phyloP scores from a whole-genome alignment of 2,113 vertebrate genomes.

The Hippocampus guttulatus region DNA sequence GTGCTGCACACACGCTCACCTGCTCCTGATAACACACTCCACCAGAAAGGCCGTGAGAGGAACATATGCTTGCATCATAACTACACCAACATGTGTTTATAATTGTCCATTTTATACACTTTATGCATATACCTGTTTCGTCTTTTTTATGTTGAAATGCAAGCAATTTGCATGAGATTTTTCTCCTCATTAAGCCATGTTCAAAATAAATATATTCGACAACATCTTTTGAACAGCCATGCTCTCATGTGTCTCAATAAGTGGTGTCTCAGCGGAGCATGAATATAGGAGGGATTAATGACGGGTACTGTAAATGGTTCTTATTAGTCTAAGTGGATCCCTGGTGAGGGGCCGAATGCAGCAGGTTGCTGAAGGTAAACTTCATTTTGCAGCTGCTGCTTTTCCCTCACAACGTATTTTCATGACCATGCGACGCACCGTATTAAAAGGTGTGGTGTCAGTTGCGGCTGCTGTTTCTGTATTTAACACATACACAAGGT shows the following conservation, averaged over 20 bases:
- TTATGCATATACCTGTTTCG: not conserved
- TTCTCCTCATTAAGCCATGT: not conserved
- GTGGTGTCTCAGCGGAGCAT: not conserved
- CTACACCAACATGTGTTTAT: not conserved
- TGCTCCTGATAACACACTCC: not conserved
- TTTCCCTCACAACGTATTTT: not conserved
- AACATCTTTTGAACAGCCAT: not conserved
- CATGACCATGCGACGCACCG: too few species aligned
- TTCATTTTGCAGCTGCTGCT: not conserved
- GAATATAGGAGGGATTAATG: constrained; percentile 9
- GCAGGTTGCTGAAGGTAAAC: not conserved
- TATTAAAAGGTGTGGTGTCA: too few species aligned
- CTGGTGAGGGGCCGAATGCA: constrained; percentile 10
- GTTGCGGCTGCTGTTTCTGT: too few species aligned
- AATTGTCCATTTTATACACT: not conserved
- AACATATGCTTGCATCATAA: not conserved
- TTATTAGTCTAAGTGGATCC: constrained; percentile 22
- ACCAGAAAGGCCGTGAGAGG: not conserved
- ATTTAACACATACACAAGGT: too few species aligned
- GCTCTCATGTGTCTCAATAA: constrained; percentile 4
- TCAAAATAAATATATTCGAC: not conserved
- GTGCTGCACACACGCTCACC: not conserved
- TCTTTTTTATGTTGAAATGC: not conserved
- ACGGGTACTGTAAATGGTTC: constrained; percentile 4
- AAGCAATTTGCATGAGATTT: not conserved